phyloP scores from a whole-genome alignment of 1,140 invertebrate genomes.

The Mya arenaria region DNA sequence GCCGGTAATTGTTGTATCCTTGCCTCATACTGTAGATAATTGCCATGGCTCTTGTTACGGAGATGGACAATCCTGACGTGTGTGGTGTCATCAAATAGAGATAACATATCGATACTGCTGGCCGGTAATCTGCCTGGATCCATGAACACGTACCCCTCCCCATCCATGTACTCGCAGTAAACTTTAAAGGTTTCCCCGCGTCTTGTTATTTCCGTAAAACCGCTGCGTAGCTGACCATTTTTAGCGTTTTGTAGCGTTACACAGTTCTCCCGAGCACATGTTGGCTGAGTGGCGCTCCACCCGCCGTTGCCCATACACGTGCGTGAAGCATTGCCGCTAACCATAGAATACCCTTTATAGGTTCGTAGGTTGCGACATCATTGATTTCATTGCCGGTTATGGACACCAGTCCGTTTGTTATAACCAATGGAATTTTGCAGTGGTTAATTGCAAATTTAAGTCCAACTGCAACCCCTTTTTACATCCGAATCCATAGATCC shows the following conservation, averaged over 20 bases:
- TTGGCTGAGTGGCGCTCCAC: neutral
- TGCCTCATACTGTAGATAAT: slow-evolving; percentile 17
- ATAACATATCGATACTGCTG: neutral
- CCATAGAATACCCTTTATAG: neutral
- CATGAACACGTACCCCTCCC: slow-evolving; percentile 40
- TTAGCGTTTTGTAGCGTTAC: neutral
- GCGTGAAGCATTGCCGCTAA: neutral
- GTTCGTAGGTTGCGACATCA: neutral
- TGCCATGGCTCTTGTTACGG: neutral
- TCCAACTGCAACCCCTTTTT: slow-evolving; percentile 9
- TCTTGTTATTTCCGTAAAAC: neutral
- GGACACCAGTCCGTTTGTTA: neutral
- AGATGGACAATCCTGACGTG: slow-evolving; percentile 2
- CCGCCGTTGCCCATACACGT: neutral
- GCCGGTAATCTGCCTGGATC: neutral
- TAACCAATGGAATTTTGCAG: neutral
- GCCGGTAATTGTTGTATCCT: neutral
- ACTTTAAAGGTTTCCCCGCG: neutral
- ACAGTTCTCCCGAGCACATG: neutral
- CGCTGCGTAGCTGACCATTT: neutral
- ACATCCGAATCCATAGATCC: neutral
- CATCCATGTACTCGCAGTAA: slow-evolving; percentile 27
- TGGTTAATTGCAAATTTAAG: slow-evolving; percentile 7
- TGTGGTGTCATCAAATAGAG: slow-evolving; percentile 2
- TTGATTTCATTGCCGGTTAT: neutral